Evolutionary conservation across 2,113 vertebrate genomes (phyloP).

Genomic region (Ptyas mucosa): DNA sequence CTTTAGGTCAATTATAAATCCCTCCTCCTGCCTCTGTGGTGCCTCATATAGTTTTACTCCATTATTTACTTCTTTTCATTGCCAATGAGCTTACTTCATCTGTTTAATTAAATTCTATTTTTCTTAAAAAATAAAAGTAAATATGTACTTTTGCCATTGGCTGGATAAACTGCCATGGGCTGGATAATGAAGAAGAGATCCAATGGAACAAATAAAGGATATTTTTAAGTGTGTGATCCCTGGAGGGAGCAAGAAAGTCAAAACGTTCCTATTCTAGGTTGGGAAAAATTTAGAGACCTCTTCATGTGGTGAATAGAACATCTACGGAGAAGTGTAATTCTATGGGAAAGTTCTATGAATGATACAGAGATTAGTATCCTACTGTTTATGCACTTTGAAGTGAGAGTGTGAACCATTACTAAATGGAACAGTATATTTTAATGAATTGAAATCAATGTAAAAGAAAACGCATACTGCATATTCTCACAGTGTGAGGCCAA

Average conservation of each 20-base stretch:
- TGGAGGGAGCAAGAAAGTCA: neutral
- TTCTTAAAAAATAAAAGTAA: neutral
- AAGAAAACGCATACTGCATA: neutral
- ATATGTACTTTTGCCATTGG: no score
- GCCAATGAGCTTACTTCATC: neutral
- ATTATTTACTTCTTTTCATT: neutral
- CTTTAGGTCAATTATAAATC: neutral
- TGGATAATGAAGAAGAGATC: neutral
- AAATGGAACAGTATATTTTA: conserved; percentile 4
- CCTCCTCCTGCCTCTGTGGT: neutral
- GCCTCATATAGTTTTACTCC: neutral
- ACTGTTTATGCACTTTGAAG: neutral
- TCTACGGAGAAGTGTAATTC: neutral
- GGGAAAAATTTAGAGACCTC: no score
- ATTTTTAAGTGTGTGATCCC: neutral
- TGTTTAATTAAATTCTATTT: neutral
- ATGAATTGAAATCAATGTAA: conserved; percentile 16
- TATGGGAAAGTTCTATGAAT: neutral
- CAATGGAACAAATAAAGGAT: neutral
- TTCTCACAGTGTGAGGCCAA: neutral
- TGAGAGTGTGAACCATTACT: neutral
- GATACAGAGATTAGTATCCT: neutral
- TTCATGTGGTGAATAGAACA: neutral
- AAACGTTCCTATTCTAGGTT: neutral
- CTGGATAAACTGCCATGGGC: neutral